Conservation (phyloP, 2,888 invertebrate species). For the Hirtodrosophila duncani region DNA sequence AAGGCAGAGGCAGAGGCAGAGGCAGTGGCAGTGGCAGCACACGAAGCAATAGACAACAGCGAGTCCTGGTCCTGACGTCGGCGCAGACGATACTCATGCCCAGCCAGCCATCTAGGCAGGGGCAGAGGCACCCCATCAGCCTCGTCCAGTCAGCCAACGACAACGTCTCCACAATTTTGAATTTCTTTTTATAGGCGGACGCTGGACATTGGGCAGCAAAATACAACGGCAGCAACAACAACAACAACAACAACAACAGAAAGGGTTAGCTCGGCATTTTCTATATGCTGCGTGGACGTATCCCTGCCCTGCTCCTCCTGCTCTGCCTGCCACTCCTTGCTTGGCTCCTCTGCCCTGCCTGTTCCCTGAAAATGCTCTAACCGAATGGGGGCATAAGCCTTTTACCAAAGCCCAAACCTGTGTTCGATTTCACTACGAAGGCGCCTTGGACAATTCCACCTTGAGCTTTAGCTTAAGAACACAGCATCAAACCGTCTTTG, state of each 20-base stretch:
- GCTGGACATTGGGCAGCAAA: slow-evolving; percentile 30
- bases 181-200: slow-evolving; percentile 45
- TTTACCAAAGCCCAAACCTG: too few relatives aligned
- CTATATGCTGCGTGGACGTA: slow-evolving; percentile 73
- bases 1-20: slow-evolving; percentile 8
- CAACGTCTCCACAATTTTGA: slow-evolving; percentile 65
- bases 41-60: slow-evolving; percentile 23
- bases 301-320: slow-evolving; percentile 9
- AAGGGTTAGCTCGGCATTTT: slow-evolving; percentile 66
- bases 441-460: too few relatives aligned
- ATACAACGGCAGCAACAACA: too few relatives aligned
- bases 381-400: too few relatives aligned
- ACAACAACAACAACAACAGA: neutral
- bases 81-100: neutral
- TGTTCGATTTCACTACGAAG: too few relatives aligned
- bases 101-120: neutral
- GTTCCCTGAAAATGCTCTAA: too few relatives aligned
- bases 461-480: too few relatives aligned
- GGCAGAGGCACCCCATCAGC: neutral
- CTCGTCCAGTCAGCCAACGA: neutral
- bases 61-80: slow-evolving; percentile 14
- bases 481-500: too few relatives aligned
- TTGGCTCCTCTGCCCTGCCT: too few relatives aligned
- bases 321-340: slow-evolving; percentile 3
- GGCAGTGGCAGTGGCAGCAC: neutral